Conservation (phyloP, 2,888 invertebrate genomes). For the Myathropa florea region DNA sequence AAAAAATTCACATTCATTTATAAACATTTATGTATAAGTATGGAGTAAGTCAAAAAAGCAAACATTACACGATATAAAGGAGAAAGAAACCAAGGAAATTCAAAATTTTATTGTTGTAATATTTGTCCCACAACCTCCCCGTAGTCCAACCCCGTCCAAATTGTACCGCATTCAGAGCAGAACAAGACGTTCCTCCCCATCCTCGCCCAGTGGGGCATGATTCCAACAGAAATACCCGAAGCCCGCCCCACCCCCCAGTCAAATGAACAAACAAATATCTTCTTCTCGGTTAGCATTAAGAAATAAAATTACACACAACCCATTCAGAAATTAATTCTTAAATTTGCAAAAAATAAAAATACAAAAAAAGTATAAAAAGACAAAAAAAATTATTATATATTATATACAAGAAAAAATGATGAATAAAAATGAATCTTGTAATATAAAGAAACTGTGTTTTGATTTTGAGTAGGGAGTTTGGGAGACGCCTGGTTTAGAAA, state of each 20-base stretch:
- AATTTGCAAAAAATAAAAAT: slow-evolving; percentile 66
- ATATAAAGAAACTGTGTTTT: slow-evolving; percentile 47
- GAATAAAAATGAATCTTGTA: slow-evolving; percentile 71
- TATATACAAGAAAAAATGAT: slow-evolving; percentile 71
- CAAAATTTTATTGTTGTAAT: slow-evolving; percentile 71
- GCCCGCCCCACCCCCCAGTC: slow-evolving; percentile 6
- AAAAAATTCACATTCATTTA: slow-evolving; percentile 67
- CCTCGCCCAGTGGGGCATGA: neutral
- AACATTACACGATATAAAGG: slow-evolving; percentile 19
- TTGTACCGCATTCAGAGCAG: neutral
- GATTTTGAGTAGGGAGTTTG: neutral
- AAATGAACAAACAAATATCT: slow-evolving; percentile 47
- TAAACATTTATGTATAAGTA: slow-evolving; percentile 68
- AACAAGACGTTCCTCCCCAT: neutral
- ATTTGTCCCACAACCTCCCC: slow-evolving; percentile 40
- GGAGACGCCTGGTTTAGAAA: too few relatives aligned
- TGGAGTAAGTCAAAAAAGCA: slow-evolving; percentile 56
- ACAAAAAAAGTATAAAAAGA: slow-evolving; percentile 41
- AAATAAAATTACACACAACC: slow-evolving; percentile 65
- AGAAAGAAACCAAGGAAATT: slow-evolving; percentile 48
- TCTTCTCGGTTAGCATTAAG: slow-evolving; percentile 68
- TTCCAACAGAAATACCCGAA: neutral
- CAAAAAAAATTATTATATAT: slow-evolving; percentile 70
- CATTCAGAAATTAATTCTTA: slow-evolving; percentile 68
- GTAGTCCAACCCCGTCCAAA: neutral